Percentiles rank a stretch among this genome's conserved stretches.
Conservation (phyloP, 2,888 invertebrate genomes). For the Galerucella nymphaeae region DNA sequence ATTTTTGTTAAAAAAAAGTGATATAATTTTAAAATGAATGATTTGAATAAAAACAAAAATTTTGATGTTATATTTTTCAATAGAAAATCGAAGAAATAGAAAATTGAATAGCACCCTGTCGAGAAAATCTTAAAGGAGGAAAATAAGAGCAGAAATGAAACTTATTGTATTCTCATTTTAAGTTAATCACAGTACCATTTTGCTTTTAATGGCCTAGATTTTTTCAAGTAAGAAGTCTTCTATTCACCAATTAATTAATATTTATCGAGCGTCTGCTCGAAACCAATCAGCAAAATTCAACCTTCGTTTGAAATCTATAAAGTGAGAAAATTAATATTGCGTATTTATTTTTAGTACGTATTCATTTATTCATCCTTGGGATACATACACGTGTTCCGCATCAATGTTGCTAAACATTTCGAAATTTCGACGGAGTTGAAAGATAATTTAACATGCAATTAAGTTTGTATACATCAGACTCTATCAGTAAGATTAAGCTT, state of each 20-base stretch:
- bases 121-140: too few species aligned
- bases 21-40: too few species aligned
- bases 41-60: too few species aligned
- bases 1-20: too few species aligned
- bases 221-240: not conserved
- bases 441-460: not conserved
- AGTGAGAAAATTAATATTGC: conserved; percentile 15
- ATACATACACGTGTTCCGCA: conserved; percentile 21
- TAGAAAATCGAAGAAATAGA: too few species aligned
- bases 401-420: conserved; percentile 7
- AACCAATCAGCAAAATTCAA: not conserved
- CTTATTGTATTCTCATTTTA: too few species aligned
- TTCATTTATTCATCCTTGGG: conserved; percentile 26
- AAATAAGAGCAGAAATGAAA: too few species aligned
- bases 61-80: too few species aligned
- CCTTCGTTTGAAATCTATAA: conserved; percentile 16
- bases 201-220: too few species aligned
- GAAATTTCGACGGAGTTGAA: not conserved
- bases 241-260: not conserved
- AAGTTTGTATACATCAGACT: conserved; percentile 12
- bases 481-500: conserved; percentile 8
- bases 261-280: not conserved
- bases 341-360: conserved; percentile 26
- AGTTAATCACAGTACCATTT: too few species aligned
- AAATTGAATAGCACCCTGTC: too few species aligned